These are phyloP conservation scores for Drosophila algonquin DNA, from an alignment of 2,888 invertebrate genomes.

Conservation along the genomic window DNA sequence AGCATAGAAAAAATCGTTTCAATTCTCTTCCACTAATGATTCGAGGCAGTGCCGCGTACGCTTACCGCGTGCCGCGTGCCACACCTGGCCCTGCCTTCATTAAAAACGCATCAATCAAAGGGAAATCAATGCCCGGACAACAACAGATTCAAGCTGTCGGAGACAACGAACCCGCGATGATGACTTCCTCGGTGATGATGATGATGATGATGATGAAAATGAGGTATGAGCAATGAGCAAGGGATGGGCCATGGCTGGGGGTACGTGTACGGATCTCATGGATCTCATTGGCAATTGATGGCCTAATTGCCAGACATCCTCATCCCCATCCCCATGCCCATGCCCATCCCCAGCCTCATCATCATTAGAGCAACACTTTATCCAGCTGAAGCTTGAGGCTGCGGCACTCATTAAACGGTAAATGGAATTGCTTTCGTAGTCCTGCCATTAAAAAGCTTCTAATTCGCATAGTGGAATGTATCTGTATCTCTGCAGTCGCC, in stretches of 20 bases:
- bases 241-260: not conserved
- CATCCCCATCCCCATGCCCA: not conserved
- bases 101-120: conserved; percentile 70
- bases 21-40: conserved; percentile 52
- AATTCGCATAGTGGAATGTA: conserved; percentile 16
- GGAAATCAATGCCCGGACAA: conserved; percentile 59
- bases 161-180: conserved; percentile 25
- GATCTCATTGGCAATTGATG: conserved; percentile 24
- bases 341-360: conserved; percentile 1
- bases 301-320: conserved; percentile 51
- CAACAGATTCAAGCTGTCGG: conserved; percentile 56
- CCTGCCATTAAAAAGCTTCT: not conserved
- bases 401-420: conserved; percentile 24
- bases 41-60: conserved; percentile 24
- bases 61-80: conserved; percentile 6
- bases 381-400: not conserved
- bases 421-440: conserved; percentile 24
- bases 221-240: conserved; percentile 12
- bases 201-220: not conserved
- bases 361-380: conserved; percentile 1
- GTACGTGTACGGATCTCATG: not conserved
- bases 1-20: conserved; percentile 4
- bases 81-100: conserved; percentile 53
- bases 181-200: not conserved
- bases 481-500: not conserved